A percentile compares a stretch with the other conserved stretches of the same genome.
phyloP scores from a whole-genome alignment of 2,888 invertebrate genomes.

The Dinocampus coccinellae region DNA sequence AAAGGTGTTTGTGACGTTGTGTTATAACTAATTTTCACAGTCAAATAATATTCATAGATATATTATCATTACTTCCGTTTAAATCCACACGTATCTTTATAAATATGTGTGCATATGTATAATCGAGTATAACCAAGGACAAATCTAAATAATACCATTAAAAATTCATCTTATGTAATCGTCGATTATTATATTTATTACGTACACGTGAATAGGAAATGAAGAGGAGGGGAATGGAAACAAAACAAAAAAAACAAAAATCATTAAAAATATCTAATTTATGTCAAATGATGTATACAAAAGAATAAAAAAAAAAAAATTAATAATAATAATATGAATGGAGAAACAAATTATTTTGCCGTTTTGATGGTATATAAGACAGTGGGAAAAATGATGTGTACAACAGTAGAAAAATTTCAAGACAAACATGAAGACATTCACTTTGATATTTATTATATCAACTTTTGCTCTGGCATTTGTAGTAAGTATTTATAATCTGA shows the following conservation, averaged over 20 bases:
- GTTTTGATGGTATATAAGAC: background rate
- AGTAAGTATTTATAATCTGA: slow-evolving; percentile 36
- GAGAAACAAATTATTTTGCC: background rate
- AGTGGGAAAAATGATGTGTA: background rate
- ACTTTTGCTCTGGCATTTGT: slow-evolving; percentile 11
- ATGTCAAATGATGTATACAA: background rate
- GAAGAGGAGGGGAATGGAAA: too few species aligned
- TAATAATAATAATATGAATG: background rate
- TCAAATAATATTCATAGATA: background rate
- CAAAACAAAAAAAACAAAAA: background rate
- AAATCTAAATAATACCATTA: background rate
- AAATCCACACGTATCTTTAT: too few species aligned
- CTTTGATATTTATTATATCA: slow-evolving; percentile 16
- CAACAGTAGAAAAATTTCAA: background rate
- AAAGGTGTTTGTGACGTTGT: background rate
- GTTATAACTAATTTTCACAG: background rate
- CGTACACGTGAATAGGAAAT: background rate
- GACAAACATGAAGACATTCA: slow-evolving; percentile 31
- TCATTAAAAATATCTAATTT: background rate
- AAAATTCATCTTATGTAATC: background rate
- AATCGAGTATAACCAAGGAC: too few species aligned
- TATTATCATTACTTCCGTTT: too few species aligned
- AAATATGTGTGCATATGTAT: too few species aligned
- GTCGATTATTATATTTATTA: slow-evolving; percentile 1
- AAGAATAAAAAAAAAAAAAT: too few species aligned